Percentiles rank a stretch among this genome's conserved stretches.
Conservation (phyloP, 2,797 vertebrate genomes). For the Spinus olivaceus region DNA sequence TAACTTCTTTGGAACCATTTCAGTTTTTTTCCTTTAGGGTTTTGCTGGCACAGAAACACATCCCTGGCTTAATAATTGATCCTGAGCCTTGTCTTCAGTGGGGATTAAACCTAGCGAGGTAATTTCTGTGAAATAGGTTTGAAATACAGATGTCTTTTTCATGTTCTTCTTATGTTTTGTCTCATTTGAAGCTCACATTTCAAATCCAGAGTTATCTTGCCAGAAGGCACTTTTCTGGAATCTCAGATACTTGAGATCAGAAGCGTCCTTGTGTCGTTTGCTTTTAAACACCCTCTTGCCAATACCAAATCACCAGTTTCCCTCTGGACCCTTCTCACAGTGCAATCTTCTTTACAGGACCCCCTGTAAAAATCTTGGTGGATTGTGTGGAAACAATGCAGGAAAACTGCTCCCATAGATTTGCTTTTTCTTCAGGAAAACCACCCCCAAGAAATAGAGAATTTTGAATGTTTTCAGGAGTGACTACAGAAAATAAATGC, state of each 20-base stretch:
- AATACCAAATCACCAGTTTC: background rate
- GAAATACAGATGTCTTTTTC: background rate
- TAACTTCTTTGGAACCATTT: background rate
- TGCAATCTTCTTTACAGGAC: background rate
- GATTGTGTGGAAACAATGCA: fast-evolving
- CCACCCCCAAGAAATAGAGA: background rate
- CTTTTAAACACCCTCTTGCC: background rate
- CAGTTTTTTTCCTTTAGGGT: background rate
- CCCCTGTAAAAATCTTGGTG: background rate
- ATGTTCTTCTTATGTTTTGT: background rate
- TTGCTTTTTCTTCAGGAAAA: background rate
- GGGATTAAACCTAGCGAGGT: background rate
- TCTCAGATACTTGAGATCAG: background rate
- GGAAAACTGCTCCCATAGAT: background rate
- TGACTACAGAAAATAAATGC: background rate
- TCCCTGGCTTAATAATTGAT: background rate
- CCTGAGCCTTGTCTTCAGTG: background rate
- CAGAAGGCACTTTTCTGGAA: background rate
- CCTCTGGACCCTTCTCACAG: background rate
- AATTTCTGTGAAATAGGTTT: background rate
- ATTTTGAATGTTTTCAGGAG: background rate
- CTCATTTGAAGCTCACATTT: background rate
- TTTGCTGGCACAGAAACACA: background rate
- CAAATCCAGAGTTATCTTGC: background rate
- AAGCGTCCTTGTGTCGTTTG: fast-evolving